phyloP scores from a whole-genome alignment of 2,888 invertebrate genomes.

The Volucella bombylans region DNA sequence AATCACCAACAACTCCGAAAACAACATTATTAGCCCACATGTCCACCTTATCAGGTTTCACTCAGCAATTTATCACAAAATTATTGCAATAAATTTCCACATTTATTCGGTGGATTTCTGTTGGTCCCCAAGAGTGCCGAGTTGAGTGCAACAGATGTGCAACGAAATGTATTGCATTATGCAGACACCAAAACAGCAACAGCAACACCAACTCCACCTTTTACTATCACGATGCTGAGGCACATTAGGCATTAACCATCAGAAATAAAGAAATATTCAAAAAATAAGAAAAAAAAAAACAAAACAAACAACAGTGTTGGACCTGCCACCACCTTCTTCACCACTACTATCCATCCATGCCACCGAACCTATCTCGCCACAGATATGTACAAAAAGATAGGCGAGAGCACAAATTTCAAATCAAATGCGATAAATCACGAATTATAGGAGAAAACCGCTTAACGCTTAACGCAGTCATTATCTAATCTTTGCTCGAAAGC shows the following conservation, averaged over 20 bases:
- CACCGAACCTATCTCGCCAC: constrained; percentile 6
- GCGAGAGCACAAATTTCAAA: constrained; percentile 54
- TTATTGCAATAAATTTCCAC: constrained; percentile 71
- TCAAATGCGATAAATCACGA: constrained; percentile 66
- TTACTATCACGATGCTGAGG: constrained; percentile 7
- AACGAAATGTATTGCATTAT: constrained; percentile 32
- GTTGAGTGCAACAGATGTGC: constrained; percentile 59
- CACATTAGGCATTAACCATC: constrained; percentile 8
- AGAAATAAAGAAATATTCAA: constrained; percentile 54
- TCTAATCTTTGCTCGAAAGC: constrained; percentile 54
- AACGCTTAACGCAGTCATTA: constrained; percentile 63
- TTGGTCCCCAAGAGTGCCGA: constrained; percentile 12
- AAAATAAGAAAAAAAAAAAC: constrained; percentile 14
- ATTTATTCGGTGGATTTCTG: constrained; percentile 48
- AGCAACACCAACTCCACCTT: constrained; percentile 19
- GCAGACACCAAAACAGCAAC: constrained; percentile 10
- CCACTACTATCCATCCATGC: constrained; percentile 13
- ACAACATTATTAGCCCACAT: constrained; percentile 70
- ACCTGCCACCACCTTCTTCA: constrained; percentile 30
- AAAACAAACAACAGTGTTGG: constrained; percentile 19
- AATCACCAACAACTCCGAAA: constrained; percentile 11
- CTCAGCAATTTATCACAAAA: constrained; percentile 69
- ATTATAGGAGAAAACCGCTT: constrained; percentile 60
- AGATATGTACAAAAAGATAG: not conserved
- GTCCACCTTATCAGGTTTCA: constrained; percentile 62